Base-by-base conservation (phyloP, 2,113 vertebrate genomes). In the Crotophaga sulcirostris region DNA sequence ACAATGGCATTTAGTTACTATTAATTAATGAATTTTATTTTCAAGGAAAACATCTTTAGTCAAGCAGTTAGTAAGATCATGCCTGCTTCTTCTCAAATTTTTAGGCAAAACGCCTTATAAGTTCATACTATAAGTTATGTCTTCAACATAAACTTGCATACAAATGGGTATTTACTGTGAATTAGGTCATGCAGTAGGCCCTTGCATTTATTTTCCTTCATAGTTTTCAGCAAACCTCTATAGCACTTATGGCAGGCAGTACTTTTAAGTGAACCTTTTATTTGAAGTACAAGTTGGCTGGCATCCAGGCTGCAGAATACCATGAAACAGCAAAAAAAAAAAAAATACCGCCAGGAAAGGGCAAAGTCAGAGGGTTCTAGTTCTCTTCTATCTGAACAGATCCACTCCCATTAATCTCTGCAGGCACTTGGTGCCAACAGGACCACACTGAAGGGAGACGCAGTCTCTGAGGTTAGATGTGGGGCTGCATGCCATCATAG, bases 221-320 rank as follows among this genome's bases (percentile, higher is more conserved):
- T 67, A 2, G 0, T 84, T 89, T 94, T 82, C 66, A 79, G 73
- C 25, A 89, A 91, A 67, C 4, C 7, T 54, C 21, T 67, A 33
- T 5, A 68, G 63, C 49, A 45, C 40, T 90, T 63, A 67, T 38
- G 33, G 47, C 73, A 94, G 56, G 49, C 66, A 92, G 66, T 18
- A 68, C 56, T 89, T 84, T 47, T n/a, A 90, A 94, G 73, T 69
- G 56, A 84, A 68, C 51, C 64, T 95, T 66, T 92, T 72, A 75
- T 60, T 78, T 83, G 47, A 92, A 91, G 24, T 60, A 63, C 16
- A 55, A 63, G 6, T 42, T 84, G 91, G 76, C 89, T 68, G 80
- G 49, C 36, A 68, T 52, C 66, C 77, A 94, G 59, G 26, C 38
- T 86, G 40, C 45, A 84, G 55, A 44, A n/a, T 77, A 51, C 40